These are phyloP conservation scores for Bursaphelenchus okinawaensis DNA, from an alignment of 2,888 invertebrate genomes.

Conservation along the genomic window DNA sequence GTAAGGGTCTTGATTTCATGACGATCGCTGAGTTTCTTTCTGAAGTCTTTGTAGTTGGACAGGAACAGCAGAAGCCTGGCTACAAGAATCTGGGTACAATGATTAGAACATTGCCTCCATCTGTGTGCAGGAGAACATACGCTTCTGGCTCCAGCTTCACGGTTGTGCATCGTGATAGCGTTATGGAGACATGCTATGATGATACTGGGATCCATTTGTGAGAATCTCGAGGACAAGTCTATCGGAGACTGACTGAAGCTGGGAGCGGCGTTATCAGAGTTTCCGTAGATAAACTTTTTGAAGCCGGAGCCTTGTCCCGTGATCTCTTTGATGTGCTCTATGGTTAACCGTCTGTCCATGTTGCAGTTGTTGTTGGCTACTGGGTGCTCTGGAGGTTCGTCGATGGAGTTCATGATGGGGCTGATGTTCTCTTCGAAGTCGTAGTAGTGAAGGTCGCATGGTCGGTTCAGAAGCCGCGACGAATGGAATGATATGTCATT, in stretches of 20 bases:
- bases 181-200: conserved; percentile 65
- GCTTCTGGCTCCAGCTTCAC: conserved; percentile 63
- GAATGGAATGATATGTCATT: conserved; percentile 51
- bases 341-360: neutral
- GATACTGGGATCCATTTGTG: conserved; percentile 36
- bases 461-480: conserved; percentile 48
- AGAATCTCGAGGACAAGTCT: neutral
- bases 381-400: neutral
- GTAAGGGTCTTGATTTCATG: conserved; percentile 65
- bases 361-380: neutral
- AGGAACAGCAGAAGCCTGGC: conserved; percentile 66
- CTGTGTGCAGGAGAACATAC: conserved; percentile 66
- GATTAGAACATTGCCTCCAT: conserved; percentile 65
- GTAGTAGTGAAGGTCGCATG: conserved; percentile 40
- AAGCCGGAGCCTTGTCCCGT: neutral
- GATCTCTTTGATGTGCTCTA: neutral
- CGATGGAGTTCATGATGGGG: neutral
- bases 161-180: conserved; percentile 66
- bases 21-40: conserved; percentile 63
- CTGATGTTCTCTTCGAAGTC: conserved; percentile 31
- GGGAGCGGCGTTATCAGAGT: neutral
- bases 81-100: conserved; percentile 63
- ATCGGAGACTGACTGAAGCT: neutral
- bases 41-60: conserved; percentile 61
- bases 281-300: neutral